Conservation (phyloP, 2,113 vertebrate genomes). For the Shinisaurus crocodilurus region DNA sequence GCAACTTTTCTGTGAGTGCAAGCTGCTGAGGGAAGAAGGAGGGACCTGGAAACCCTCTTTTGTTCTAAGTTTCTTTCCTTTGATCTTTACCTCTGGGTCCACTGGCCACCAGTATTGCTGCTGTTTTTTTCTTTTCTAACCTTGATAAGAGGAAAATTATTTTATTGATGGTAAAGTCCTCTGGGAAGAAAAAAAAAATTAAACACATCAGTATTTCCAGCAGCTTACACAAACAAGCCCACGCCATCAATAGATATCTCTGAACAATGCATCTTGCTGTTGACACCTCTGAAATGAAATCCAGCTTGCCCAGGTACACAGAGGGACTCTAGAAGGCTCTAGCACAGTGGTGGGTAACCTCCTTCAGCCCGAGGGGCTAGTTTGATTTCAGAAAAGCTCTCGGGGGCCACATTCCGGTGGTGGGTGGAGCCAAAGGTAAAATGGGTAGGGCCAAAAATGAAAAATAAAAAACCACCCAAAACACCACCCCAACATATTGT, state of each 20-base stretch:
- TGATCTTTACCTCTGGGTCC: slow-evolving; percentile 45
- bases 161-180: slow-evolving; percentile 48
- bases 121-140: slow-evolving; percentile 28
- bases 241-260: not conserved
- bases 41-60: not conserved
- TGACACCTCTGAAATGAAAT: not conserved
- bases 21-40: not conserved
- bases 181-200: not conserved
- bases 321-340: not conserved
- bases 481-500: too few relatives aligned
- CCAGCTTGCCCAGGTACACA: not conserved
- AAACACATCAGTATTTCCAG: not conserved
- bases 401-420: too few relatives aligned
- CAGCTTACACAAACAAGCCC: not conserved
- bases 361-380: too few relatives aligned
- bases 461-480: too few relatives aligned
- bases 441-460: too few relatives aligned
- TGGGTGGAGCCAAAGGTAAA: too few relatives aligned
- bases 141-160: slow-evolving; percentile 40
- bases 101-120: slow-evolving; percentile 52
- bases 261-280: not conserved
- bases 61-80: not conserved
- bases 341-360: not conserved
- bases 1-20: not conserved
- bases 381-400: too few relatives aligned